Percentiles rank a stretch among this genome's conserved stretches.
These are phyloP conservation scores for Zophobas atratus DNA, from an alignment of 1,140 invertebrate species.

Conservation along the genomic window DNA sequence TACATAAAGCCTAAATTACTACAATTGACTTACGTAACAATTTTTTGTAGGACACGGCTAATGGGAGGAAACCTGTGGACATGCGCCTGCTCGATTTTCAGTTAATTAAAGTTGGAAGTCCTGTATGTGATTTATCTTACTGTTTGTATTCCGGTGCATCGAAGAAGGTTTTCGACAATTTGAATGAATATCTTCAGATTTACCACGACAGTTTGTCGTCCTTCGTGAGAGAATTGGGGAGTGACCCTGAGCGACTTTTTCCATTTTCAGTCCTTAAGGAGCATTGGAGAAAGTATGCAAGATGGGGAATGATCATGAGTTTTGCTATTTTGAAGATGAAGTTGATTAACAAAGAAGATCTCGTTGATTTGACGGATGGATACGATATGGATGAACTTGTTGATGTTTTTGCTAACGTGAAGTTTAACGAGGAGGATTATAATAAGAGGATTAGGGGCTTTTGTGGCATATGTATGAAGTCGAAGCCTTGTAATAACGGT, in stretches of 20 bases:
- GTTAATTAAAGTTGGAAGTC: conserved; percentile 24
- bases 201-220: conserved; percentile 57
- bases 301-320: conserved; percentile 60
- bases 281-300: conserved; percentile 65
- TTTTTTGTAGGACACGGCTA: conserved; percentile 1
- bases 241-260: conserved; percentile 57
- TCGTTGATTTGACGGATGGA: no score
- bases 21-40: background rate
- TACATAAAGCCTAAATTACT: no score
- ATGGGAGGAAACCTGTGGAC: background rate
- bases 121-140: conserved; percentile 49
- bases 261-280: conserved; percentile 62
- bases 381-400: background rate
- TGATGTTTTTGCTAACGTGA: background rate
- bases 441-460: no score
- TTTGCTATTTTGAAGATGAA: background rate
- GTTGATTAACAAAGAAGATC: no score
- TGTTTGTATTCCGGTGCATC: conserved; percentile 47
- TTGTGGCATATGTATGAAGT: no score
- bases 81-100: conserved; percentile 44
- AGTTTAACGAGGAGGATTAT: no score
- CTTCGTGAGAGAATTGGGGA: conserved; percentile 65
- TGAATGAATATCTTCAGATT: conserved; percentile 36
- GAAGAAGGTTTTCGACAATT: conserved; percentile 28
- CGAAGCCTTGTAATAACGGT: no score